phyloP scores from a whole-genome alignment of 2,113 vertebrate species.

The Hippocampus zosterae region DNA sequence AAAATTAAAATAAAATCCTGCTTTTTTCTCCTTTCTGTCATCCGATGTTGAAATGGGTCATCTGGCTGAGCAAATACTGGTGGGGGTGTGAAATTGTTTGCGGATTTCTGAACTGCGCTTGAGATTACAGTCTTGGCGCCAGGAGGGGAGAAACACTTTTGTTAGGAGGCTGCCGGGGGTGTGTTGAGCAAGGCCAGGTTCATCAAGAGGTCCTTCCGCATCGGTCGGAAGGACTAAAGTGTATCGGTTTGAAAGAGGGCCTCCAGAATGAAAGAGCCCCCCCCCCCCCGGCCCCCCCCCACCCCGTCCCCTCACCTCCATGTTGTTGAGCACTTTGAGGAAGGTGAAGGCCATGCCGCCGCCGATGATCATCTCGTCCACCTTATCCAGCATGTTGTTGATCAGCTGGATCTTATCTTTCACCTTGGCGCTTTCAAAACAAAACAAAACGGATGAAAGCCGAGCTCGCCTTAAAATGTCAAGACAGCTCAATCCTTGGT shows the following conservation, averaged over 20 bases:
- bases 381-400: constrained; percentile 96
- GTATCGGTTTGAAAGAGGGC: no score
- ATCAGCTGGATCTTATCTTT: constrained; percentile 99
- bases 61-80: neutral
- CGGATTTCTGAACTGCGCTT: neutral
- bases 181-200: neutral
- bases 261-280: no score
- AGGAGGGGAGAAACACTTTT: neutral
- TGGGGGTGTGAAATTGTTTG: neutral
- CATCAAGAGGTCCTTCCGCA: neutral
- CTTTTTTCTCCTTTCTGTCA: neutral
- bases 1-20: no score
- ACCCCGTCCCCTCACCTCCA: constrained; percentile 79
- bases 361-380: constrained; percentile 98
- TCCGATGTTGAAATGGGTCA: neutral
- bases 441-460: neutral
- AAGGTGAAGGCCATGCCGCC: constrained; percentile 99
- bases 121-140: neutral
- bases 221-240: no score
- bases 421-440: constrained; percentile 86
- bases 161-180: neutral
- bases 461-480: no score
- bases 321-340: constrained; percentile 96
- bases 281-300: no score
- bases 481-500: no score